phyloP scores from a whole-genome alignment of 2,797 vertebrate genomes.

The Lacerta bilineata region DNA sequence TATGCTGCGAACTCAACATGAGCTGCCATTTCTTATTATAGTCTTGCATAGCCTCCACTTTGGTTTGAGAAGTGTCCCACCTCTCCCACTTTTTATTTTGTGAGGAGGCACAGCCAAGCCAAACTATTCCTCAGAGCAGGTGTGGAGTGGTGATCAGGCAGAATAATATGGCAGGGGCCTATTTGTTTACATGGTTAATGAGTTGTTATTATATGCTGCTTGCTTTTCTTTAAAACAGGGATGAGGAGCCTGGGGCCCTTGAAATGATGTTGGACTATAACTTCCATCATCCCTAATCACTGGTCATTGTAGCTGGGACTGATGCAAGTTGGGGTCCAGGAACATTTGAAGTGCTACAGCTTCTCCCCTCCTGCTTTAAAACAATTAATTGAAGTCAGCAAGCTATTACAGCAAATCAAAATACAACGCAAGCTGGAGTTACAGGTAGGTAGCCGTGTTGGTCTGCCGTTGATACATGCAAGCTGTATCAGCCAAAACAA shows the following conservation, averaged over 20 bases:
- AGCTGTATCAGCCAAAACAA: background rate
- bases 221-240: background rate
- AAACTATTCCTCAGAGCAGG: background rate
- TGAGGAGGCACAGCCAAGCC: background rate
- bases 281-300: no score
- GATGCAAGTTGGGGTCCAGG: no score
- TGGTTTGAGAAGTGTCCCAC: background rate
- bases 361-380: no score
- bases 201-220: background rate
- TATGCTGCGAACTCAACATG: background rate
- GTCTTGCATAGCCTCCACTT: background rate
- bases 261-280: no score
- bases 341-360: no score
- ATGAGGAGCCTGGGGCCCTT: no score
- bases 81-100: background rate
- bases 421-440: background rate
- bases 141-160: no score
- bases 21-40: background rate
- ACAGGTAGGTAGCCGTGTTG: no score
- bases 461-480: background rate
- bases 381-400: background rate
- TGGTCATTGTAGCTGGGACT: no score
- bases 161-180: background rate
- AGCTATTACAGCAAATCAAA: background rate
- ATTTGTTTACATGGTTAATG: background rate